A percentile compares a stretch with the other conserved stretches of the same genome.
Conservation (phyloP, 2,888 invertebrate species). For the Therioaphis trifolii region DNA sequence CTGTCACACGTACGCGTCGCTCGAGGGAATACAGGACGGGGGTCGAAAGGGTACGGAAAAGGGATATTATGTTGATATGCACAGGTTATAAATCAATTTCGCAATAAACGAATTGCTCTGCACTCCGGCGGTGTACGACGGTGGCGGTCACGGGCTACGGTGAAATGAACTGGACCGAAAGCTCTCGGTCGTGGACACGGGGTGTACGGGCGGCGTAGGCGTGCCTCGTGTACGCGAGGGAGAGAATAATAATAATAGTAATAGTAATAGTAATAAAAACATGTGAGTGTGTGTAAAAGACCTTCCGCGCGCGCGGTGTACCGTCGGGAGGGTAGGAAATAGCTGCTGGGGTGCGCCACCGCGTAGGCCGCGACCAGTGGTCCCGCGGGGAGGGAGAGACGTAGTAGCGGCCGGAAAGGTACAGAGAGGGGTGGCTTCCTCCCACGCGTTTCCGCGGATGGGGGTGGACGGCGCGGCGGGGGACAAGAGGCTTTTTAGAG, state of each 20-base stretch:
- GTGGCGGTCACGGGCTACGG: too few relatives aligned
- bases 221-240: neutral
- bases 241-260: too few relatives aligned
- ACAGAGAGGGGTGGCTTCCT: too few relatives aligned
- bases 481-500: conserved; percentile 31
- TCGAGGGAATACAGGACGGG: neutral
- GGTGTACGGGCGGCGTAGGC: neutral
- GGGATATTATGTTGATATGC: conserved; percentile 44
- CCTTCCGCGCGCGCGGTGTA: neutral
- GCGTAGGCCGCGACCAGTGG: neutral
- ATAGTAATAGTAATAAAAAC: too few relatives aligned
- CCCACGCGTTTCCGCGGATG: too few relatives aligned
- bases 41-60: neutral
- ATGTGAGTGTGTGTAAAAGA: neutral
- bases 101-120: conserved; percentile 58
- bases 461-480: neutral
- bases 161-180: conserved; percentile 47
- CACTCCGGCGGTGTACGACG: too few relatives aligned
- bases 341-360: neutral
- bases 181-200: neutral
- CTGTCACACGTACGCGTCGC: neutral
- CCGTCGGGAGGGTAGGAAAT: neutral
- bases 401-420: too few relatives aligned
- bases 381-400: neutral
- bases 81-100: conserved; percentile 56